Percentiles rank a stretch among this genome's conserved stretches.
Conservation (phyloP, 2,797 vertebrate genomes). For the Alfaro cultratus region DNA sequence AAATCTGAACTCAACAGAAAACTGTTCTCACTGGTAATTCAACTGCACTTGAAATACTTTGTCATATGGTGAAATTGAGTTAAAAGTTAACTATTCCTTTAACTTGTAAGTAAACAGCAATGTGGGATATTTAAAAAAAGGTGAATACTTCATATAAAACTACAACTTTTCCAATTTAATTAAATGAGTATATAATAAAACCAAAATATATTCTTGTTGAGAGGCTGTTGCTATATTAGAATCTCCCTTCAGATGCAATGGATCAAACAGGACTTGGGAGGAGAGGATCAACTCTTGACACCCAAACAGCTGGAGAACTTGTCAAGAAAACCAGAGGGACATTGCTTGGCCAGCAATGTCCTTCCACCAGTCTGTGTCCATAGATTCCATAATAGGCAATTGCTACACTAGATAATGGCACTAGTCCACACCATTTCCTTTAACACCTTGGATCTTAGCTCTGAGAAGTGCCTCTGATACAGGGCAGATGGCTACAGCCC, state of each 20-base stretch:
- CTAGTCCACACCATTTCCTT: background rate
- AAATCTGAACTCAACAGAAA: background rate
- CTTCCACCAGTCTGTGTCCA: background rate
- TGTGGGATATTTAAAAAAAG: background rate
- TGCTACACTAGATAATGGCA: background rate
- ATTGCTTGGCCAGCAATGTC: background rate
- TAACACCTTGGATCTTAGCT: background rate
- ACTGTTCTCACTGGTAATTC: background rate
- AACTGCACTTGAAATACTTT: background rate
- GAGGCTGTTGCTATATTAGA: background rate
- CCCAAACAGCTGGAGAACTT: background rate
- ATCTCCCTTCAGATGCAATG: background rate
- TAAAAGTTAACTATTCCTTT: background rate
- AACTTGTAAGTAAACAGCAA: background rate
- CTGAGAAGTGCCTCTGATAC: background rate
- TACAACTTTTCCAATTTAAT: background rate
- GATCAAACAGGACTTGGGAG: background rate
- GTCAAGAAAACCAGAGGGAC: background rate
- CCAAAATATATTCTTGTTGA: background rate
- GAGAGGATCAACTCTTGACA: background rate
- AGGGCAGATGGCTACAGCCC: background rate
- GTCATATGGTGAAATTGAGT: background rate
- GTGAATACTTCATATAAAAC: background rate
- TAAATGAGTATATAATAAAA: background rate
- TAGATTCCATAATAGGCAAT: background rate